Evolutionary conservation across 2,797 vertebrate genomes (phyloP).

Genomic region (Pangasius sanitwongsei): DNA sequence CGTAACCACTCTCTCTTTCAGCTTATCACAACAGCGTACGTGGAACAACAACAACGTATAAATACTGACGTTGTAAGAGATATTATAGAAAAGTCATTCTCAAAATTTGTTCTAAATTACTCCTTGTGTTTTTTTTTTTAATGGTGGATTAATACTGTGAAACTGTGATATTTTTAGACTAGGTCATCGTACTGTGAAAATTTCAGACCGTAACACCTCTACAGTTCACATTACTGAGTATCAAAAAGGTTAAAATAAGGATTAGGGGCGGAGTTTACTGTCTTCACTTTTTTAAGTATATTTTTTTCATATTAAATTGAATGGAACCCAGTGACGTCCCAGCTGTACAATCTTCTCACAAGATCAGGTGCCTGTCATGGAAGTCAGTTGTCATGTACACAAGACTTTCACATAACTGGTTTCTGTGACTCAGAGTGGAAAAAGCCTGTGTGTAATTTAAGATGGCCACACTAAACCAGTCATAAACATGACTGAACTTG

Average conservation of each 20-base stretch:
- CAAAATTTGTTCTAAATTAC: background rate
- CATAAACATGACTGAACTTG: conserved; percentile 5
- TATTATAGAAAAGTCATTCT: background rate
- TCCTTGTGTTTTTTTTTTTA: background rate
- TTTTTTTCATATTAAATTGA: background rate
- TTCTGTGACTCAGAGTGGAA: conserved; percentile 13
- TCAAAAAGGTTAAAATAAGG: background rate
- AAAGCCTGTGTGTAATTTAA: background rate
- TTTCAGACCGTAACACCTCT: background rate
- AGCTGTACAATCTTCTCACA: background rate
- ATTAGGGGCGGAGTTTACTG: background rate
- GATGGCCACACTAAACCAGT: background rate
- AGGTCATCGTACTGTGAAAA: background rate
- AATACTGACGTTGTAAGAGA: background rate
- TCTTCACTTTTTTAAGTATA: background rate
- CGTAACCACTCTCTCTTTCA: background rate
- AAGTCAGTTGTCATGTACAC: background rate
- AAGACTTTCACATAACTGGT: conserved; percentile 8
- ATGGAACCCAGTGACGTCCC: background rate
- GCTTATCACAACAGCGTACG: background rate
- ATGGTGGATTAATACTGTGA: background rate
- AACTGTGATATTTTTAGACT: background rate
- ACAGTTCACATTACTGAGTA: background rate
- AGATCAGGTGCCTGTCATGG: background rate
- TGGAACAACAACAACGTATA: background rate